Base-by-base conservation (phyloP, 2,888 invertebrate genomes). In the Drosophila crucigera region DNA sequence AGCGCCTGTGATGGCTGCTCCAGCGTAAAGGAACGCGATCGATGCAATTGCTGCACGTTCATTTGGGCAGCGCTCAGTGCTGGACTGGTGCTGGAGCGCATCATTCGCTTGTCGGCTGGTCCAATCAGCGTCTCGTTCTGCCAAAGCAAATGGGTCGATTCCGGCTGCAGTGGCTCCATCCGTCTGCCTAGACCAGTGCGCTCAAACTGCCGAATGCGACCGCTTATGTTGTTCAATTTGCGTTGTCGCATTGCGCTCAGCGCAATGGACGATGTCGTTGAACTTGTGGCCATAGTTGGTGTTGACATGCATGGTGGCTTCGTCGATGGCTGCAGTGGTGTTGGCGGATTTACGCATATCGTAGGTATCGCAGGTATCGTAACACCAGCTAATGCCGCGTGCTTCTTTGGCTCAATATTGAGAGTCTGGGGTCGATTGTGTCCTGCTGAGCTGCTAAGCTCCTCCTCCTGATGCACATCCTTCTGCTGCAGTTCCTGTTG, bases 21-120 rank as follows among this genome's bases (percentile, higher is more conserved):
- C 55, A 97, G 92, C 1, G 96, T 96, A 89, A 97, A 97, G 0
- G 97, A 97, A 73, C 96, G 95, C 87, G 96, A 96, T 60, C 97
- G 94, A 65, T 96, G 92, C 78, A 94, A 93, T 7, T 75, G 77
- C 25, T 76, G 82, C 10, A 37, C 31, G 16, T 54, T 54, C 11
- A 53, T 0, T 14, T 58, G 65, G 1, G 53, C 50, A 41, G 59
- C 68, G 16, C 81, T 67, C 4, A 92, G 70, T 4, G 87, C 75
- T 0, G 92, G 92, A 69, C 92, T 92, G 4, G 92, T 90, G 41
- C 90, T 91, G 4, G 92, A 89, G 28, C 93, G 89, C 43, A 82
- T 73, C 16, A 91, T 83, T 1, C 80, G 73, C 31, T 80, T 82
- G 6, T 79, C 67, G 4, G 16, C 16, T 0, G 25, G 47, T 47